Evolutionary conservation across 1,140 invertebrate species (phyloP).

Genomic region (Zaprionus africanus): DNA sequence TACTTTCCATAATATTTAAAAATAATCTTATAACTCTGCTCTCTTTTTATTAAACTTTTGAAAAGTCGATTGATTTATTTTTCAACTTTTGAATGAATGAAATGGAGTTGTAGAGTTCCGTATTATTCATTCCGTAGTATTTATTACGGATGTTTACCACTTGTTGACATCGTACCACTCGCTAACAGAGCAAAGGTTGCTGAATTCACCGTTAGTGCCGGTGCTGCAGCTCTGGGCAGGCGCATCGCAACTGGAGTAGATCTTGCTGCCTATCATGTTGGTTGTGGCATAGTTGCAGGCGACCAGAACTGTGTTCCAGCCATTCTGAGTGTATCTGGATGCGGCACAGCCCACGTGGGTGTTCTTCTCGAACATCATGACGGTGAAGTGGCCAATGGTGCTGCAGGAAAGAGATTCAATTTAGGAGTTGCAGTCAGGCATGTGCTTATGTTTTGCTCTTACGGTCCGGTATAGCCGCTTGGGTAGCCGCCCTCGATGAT

Average conservation of each 20-base stretch:
- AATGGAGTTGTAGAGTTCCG: too few species aligned
- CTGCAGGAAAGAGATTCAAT: constrained; percentile 10
- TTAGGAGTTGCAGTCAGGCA: background rate
- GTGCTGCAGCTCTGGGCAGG: constrained; percentile 48
- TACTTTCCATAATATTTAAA: too few species aligned
- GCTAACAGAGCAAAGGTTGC: constrained; percentile 54
- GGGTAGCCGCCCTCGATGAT: constrained; percentile 54
- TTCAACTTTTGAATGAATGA: background rate
- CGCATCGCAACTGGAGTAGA: constrained; percentile 50
- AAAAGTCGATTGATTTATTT: background rate
- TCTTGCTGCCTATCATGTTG: constrained; percentile 56
- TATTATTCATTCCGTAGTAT: background rate
- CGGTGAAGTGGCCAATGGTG: constrained; percentile 70
- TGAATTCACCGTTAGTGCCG: constrained; percentile 51
- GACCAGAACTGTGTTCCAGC: constrained; percentile 47
- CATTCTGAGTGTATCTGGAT: constrained; percentile 34
- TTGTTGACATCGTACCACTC: constrained; percentile 72
- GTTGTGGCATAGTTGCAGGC: constrained; percentile 70
- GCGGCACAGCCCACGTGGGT: constrained; percentile 65
- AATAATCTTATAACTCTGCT: too few species aligned
- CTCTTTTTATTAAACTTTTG: too few species aligned
- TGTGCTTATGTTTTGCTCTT: background rate
- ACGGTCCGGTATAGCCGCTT: constrained; percentile 46
- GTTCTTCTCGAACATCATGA: constrained; percentile 67
- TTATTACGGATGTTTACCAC: constrained; percentile 26